Evolutionary conservation across 2,888 invertebrate species (phyloP).

Genomic region (Bellardia pandia): DNA sequence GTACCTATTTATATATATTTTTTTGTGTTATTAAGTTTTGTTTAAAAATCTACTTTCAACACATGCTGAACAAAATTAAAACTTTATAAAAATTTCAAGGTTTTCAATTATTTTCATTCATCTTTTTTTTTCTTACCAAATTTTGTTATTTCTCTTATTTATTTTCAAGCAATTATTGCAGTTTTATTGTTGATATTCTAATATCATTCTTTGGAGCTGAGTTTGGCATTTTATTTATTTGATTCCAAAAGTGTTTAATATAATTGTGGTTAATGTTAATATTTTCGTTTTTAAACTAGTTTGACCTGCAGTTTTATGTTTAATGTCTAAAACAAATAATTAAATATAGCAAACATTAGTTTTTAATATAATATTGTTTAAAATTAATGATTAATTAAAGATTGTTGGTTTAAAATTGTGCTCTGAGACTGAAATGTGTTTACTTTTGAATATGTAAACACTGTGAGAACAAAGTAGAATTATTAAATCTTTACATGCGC

Average conservation of each 20-base stretch:
- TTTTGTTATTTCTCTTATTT: not conserved
- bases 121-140: not conserved
- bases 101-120: not conserved
- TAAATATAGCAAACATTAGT: not conserved
- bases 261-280: not conserved
- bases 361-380: not conserved
- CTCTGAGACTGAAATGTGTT: not conserved
- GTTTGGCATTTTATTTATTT: not conserved
- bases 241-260: not conserved
- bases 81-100: not conserved
- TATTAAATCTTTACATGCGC: too few relatives aligned
- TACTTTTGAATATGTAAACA: too few relatives aligned
- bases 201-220: not conserved
- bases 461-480: too few relatives aligned
- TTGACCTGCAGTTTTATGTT: not conserved
- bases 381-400: not conserved
- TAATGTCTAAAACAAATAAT: not conserved
- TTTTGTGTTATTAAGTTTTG: too few relatives aligned
- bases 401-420: not conserved
- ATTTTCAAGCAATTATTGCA: not conserved
- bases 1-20: too few relatives aligned
- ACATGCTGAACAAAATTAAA: not conserved
- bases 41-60: too few relatives aligned
- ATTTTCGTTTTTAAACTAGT: not conserved
- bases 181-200: not conserved